Evolutionary conservation across 2,797 vertebrate species (phyloP).

Genomic region (Sebastes melanostomus): DNA sequence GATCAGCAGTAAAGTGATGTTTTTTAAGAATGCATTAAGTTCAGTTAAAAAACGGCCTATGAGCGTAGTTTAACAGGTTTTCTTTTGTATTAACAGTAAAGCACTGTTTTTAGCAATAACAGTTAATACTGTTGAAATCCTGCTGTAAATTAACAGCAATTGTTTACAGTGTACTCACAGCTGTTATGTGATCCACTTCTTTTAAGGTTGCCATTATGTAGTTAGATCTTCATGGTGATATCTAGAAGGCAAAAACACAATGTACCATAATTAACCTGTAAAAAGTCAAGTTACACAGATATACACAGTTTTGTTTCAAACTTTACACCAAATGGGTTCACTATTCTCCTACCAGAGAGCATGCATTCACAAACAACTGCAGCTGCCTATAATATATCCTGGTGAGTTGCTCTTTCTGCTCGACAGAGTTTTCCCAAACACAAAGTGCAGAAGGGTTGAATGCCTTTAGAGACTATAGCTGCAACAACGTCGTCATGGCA

Average conservation of each 20-base stretch:
- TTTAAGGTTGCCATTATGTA: constrained; percentile 38
- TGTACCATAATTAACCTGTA: not conserved
- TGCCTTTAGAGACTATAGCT: not conserved
- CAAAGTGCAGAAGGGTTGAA: not conserved
- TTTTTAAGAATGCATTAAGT: too few species aligned
- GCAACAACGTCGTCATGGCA: constrained; percentile 65
- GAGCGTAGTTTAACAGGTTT: too few species aligned
- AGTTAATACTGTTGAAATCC: too few species aligned
- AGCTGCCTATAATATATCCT: too few species aligned
- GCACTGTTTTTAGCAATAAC: too few species aligned
- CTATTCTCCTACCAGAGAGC: not conserved
- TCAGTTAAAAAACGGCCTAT: too few species aligned
- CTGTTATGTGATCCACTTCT: constrained; percentile 1
- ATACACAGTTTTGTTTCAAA: not conserved
- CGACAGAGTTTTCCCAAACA: not conserved
- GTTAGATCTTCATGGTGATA: not conserved
- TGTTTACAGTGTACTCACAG: not conserved
- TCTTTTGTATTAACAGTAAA: too few species aligned
- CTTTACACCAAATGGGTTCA: not conserved
- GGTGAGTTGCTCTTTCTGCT: not conserved
- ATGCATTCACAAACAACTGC: not conserved
- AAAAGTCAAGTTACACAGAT: not conserved
- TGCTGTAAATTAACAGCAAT: too few species aligned
- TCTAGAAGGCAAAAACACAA: not conserved
- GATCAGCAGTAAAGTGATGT: too few species aligned